A percentile compares a stretch with the other conserved stretches of the same genome.
These are phyloP conservation scores for Rhynchonycteris naso DNA, from an alignment of 2,797 vertebrate species.

Conservation along the genomic window DNA sequence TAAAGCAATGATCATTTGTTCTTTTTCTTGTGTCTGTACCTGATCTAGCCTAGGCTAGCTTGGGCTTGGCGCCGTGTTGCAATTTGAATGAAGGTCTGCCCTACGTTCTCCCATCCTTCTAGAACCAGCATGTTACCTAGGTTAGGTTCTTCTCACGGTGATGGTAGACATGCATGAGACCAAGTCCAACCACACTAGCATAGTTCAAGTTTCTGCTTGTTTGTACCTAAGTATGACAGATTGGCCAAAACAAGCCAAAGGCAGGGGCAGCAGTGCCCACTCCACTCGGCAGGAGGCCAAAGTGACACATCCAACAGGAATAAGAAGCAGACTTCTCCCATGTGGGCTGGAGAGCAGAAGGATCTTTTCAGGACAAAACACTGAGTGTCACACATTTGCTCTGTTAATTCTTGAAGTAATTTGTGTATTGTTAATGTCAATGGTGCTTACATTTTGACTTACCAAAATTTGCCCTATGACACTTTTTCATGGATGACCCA, in stretches of 20 bases:
- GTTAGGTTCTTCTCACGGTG: background rate
- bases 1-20: background rate
- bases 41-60: background rate
- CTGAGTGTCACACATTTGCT: background rate
- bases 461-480: background rate
- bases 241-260: background rate
- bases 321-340: background rate
- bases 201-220: background rate
- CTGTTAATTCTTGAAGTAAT: slow-evolving; percentile 7
- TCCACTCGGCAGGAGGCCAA: background rate
- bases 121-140: background rate
- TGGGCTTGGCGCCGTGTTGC: background rate
- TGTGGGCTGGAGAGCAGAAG: background rate
- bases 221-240: background rate
- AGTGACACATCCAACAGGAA: background rate
- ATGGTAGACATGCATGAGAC: background rate
- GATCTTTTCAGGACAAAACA: background rate
- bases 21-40: background rate
- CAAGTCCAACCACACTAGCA: background rate
- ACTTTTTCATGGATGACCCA: background rate
- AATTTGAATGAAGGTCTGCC: background rate
- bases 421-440: background rate
- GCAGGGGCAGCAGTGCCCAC: background rate
- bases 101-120: background rate
- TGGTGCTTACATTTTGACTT: slow-evolving; percentile 33